Evolutionary conservation across 1,140 invertebrate species (phyloP).

Genomic region (Calycopis cecrops): DNA sequence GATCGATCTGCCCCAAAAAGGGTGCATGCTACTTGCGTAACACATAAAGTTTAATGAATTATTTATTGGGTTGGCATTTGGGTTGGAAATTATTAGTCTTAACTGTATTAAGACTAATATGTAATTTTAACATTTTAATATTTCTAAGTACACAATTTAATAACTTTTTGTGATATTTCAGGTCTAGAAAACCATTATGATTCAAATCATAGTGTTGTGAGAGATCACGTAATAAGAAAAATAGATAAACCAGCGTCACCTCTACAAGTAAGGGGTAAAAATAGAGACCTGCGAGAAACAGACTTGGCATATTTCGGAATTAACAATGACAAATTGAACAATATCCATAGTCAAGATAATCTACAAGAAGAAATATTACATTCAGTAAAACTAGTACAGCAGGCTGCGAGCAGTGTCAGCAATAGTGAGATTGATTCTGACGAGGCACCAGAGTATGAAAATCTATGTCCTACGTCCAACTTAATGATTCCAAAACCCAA

Average conservation of each 20-base stretch:
- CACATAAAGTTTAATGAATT: too few species aligned
- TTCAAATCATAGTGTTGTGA: conserved; percentile 1
- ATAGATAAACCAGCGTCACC: conserved; percentile 25
- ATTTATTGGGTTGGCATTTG: too few species aligned
- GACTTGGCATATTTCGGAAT: conserved; percentile 65
- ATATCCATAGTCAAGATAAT: conserved; percentile 30
- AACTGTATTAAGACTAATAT: too few species aligned
- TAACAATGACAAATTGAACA: conserved; percentile 30
- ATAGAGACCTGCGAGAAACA: conserved; percentile 52
- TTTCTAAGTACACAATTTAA: too few species aligned
- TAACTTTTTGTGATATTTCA: conserved; percentile 27
- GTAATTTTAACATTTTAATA: too few species aligned
- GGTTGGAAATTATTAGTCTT: too few species aligned
- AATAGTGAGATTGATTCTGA: conserved; percentile 64
- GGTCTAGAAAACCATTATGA: conserved; percentile 30
- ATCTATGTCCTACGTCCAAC: conserved; percentile 45
- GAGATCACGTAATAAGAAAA: conserved; percentile 12
- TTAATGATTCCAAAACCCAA: conserved; percentile 46
- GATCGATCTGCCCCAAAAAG: too few species aligned
- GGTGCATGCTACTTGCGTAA: too few species aligned
- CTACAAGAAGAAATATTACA: conserved; percentile 48
- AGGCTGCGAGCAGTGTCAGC: conserved; percentile 54
- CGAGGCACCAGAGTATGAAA: conserved; percentile 58
- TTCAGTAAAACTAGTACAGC: conserved; percentile 54
- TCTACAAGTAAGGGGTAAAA: conserved; percentile 35